Base-by-base conservation (phyloP, 2,797 vertebrate genomes). In the Pterois miles region DNA sequence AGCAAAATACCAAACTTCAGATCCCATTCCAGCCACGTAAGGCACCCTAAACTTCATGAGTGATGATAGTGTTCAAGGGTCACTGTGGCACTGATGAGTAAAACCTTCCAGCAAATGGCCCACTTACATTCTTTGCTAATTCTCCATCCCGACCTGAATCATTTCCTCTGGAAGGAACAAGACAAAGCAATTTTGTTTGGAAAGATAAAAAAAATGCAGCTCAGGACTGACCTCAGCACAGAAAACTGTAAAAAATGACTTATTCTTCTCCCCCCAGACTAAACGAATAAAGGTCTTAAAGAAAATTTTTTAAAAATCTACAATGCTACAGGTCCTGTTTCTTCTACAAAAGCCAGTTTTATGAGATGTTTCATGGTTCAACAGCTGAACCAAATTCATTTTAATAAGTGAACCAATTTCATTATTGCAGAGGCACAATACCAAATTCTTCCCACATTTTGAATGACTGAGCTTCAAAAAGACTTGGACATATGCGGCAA, bases 141-240 rank as follows among this genome's bases (percentile, higher is more conserved):
- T 71, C 80, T 80, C 67, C n/a, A n/a, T n/a, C n/a, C n/a, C 80
- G 79, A 86, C 56, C 75, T 88, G 87, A 89, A 84, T 91, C 76
- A 88, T 69, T 87, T 92, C 84, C 85, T 83, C 71, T 72, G 58
- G 20, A 79, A 66, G 59, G 31, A 78, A 71, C 31, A 27, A 74
- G 48, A 86, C 57, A 84, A 79, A 74, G 52, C n/a, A 3, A 84
- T 86, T 80, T 82, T 85, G 65, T 84, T 72, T 77, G 74, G 10
- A 68, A 65, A 81, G 56, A 78, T 65, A 64, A 78, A 85, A 69
- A 59, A n/a, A 59, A 12, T 73, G 74, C 71, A 71, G 73, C 38
- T 74, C 31, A 56, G 53, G 48, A 50, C 33, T 38, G 12, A 77
- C 36, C 62, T 84, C 76, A 63, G 16, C 48, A 52, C 50, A 33